Evolutionary conservation across 1,140 invertebrate species (phyloP), one percentile per base, ranked within the genome.

Genomic region (Chrysopa pallens): DNA sequence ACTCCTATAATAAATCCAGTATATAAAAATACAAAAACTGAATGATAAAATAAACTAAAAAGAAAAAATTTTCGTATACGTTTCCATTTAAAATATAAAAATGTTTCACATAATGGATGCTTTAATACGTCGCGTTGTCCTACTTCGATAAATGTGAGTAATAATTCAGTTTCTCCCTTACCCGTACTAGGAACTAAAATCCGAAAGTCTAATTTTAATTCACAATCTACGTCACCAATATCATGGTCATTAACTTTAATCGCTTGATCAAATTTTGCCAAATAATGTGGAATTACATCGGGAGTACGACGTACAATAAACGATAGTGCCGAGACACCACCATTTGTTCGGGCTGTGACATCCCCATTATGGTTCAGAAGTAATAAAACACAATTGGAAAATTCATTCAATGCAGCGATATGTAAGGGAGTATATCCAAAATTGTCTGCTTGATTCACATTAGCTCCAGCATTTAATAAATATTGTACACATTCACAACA

Each of bases 381-480:
- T 14, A 86, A 60, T 41, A 78, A 67, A 1, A 84, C 83, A 50
- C 81, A 80, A 15, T 68, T 66, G 5, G 83, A 82, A 46, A 78
- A 82, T 59, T 88, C 84, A 55, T 87, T 85, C 4, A 88, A 62
- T 0, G 85, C 86, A 2, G 85, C 84, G 29, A 89, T 73, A 57
- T 90, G 85, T 8, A 91, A 57, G 0, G 73, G 78, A 27, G 74
- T 86, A 61, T 78, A 91, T 41, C 78, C 88, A 64, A 73, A 92
- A 51, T 70, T 70, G 49, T 84, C 80, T 0, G 78, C 67, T 48
- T 72, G 70, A 57, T 91, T 88, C 1, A 87, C 76, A 52, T 80
- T 70, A 0, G 82, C 81, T 2, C 82, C 80, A 1, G 69, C 69
- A 36, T 72, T 66, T 1, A 81, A 55, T 1, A 87, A 56, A 4